Percentiles rank a stretch among this genome's conserved stretches.
Evolutionary conservation across 1,140 invertebrate species (phyloP).

Genomic region (Harpegnathos saltator): DNA sequence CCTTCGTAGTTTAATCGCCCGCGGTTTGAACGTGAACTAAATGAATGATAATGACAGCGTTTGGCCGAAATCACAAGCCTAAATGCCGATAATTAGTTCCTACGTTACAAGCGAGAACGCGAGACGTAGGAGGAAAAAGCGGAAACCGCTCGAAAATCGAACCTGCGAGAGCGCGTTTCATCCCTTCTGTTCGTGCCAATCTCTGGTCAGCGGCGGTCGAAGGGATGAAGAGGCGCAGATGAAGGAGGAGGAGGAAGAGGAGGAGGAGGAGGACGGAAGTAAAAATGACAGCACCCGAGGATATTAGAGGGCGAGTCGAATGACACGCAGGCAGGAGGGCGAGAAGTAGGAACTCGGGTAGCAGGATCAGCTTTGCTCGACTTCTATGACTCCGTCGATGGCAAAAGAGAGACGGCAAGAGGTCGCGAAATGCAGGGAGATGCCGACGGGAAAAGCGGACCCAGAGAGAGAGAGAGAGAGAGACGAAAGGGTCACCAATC

Average conservation of each 20-base stretch:
- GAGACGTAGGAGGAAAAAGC: neutral
- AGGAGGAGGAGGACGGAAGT: no score
- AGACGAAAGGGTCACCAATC: constrained; percentile 40
- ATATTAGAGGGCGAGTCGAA: constrained; percentile 41
- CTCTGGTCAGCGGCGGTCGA: neutral
- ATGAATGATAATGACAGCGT: neutral
- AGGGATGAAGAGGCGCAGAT: neutral
- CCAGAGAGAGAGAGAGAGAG: constrained; percentile 20
- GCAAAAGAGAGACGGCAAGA: constrained; percentile 12
- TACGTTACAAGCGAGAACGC: neutral
- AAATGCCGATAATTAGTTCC: neutral
- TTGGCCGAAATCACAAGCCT: neutral
- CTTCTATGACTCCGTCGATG: constrained; percentile 46
- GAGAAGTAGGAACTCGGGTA: constrained; percentile 22
- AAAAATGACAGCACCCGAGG: constrained; percentile 34
- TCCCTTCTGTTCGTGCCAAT: neutral
- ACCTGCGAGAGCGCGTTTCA: neutral
- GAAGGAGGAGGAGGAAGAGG: no score
- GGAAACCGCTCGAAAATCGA: constrained; percentile 16
- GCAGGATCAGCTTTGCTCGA: constrained; percentile 53
- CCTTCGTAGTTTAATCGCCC: no score
- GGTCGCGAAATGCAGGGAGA: neutral
- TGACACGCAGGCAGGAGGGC: neutral
- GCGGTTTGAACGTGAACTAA: no score
- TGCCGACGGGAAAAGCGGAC: constrained; percentile 21